phyloP scores from a whole-genome alignment of 2,888 invertebrate genomes.

The Xestia c-nigrum region DNA sequence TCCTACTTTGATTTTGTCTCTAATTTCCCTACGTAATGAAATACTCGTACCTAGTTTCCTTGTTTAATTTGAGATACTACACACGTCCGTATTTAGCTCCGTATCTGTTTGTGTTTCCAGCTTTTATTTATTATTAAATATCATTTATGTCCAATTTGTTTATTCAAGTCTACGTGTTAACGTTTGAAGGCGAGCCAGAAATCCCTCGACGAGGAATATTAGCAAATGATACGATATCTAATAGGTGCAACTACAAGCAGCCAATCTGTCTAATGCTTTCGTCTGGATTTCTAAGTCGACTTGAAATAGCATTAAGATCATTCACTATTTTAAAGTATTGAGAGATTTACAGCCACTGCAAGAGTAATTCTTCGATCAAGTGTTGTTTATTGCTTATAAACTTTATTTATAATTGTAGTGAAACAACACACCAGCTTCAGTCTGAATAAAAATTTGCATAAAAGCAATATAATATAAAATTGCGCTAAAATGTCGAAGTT shows the following conservation, averaged over 20 bases:
- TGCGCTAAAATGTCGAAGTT: constrained; percentile 32
- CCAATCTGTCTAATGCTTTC: constrained; percentile 26
- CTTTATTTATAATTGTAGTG: constrained; percentile 20
- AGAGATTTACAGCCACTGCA: constrained; percentile 18
- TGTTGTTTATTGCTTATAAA: constrained; percentile 25
- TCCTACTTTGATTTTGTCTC: constrained; percentile 2
- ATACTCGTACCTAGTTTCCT: not conserved
- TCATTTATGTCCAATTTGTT: constrained; percentile 47
- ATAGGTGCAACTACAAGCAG: constrained; percentile 25
- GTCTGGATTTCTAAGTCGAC: constrained; percentile 26
- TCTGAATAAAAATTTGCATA: constrained; percentile 22
- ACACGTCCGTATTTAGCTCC: constrained; percentile 14
- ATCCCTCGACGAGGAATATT: constrained; percentile 35
- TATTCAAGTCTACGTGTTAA: constrained; percentile 23
- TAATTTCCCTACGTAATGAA: not conserved
- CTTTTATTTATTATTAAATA: constrained; percentile 52
- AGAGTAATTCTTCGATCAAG: constrained; percentile 7
- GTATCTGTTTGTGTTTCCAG: constrained; percentile 24
- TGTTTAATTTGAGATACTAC: constrained; percentile 15
- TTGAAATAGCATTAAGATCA: constrained; percentile 20
- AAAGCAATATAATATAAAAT: constrained; percentile 31
- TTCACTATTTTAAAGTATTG: constrained; percentile 15
- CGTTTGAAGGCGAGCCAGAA: constrained; percentile 60
- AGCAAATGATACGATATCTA: constrained; percentile 40
- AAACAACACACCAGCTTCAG: constrained; percentile 4